A percentile compares a stretch with the other conserved stretches of the same genome.
Conservation (phyloP, 1,140 invertebrate genomes). For the Papilio polytes region DNA sequence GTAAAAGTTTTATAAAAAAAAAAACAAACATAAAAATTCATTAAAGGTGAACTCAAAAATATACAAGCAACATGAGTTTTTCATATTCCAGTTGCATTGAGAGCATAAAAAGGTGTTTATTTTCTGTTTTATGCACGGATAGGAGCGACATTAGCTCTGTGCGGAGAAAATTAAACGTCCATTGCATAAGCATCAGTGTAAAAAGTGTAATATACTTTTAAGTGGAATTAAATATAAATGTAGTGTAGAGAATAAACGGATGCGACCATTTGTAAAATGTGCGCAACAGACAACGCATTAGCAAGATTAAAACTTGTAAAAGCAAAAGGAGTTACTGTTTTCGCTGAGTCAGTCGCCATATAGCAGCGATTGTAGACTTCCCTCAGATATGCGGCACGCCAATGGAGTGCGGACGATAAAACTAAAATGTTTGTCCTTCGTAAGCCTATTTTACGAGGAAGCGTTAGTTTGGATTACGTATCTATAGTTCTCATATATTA, state of each 20-base stretch:
- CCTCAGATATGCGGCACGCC: slow-evolving; percentile 39
- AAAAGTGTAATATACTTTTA: slow-evolving; percentile 48
- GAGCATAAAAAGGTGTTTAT: slow-evolving; percentile 10
- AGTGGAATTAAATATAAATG: slow-evolving; percentile 61
- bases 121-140: slow-evolving; percentile 16
- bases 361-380: slow-evolving; percentile 15
- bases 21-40: not conserved
- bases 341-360: slow-evolving; percentile 50
- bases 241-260: slow-evolving; percentile 53
- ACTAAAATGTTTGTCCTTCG: slow-evolving; percentile 44
- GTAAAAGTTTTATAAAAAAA: not conserved
- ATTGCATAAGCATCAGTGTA: slow-evolving; percentile 41
- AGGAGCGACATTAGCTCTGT: slow-evolving; percentile 31
- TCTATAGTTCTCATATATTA: not conserved
- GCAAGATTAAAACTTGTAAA: slow-evolving; percentile 78
- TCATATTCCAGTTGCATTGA: slow-evolving; percentile 6
- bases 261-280: slow-evolving; percentile 67
- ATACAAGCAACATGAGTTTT: not conserved
- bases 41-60: not conserved
- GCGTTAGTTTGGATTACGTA: slow-evolving; percentile 13
- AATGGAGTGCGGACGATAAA: slow-evolving; percentile 44
- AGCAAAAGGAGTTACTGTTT: slow-evolving; percentile 62
- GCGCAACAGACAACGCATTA: slow-evolving; percentile 71
- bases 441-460: slow-evolving; percentile 23
- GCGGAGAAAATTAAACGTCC: slow-evolving; percentile 40